Base-by-base conservation (phyloP, 2,797 vertebrate species). In the Pipistrellus nathusii region DNA sequence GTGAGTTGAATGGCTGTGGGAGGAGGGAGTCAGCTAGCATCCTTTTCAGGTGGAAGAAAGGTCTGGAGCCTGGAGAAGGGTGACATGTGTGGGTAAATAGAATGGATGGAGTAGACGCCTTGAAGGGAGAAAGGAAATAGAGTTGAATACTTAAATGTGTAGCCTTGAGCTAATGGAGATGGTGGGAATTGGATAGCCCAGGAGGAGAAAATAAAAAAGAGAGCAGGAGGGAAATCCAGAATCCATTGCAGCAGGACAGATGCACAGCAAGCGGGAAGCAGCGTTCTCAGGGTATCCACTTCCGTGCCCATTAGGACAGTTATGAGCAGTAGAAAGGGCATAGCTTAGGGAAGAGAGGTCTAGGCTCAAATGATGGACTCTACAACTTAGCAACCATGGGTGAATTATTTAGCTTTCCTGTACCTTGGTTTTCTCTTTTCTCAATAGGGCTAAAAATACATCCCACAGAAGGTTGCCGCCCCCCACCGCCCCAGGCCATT, bases 401-500 rank as follows among this genome's bases (percentile, higher is more conserved):
- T 23, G 53, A 73, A 87, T 75, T 68, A 68, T 76, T 93, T 81
- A 84, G 62, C 20, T 94, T 83, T 62, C 46, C 25, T 80, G 7
- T 51, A 66, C 23, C 23, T 85, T 20, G 46, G 18, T 86, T 73
- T 96, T 82, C n/a, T 76, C 55, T 76, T 75, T 76, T 86, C 20
- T 76, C 93, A 92, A 77, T 25, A 77, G 30, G 6, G 30, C 46
- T 72, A 85, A 80, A 93, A 87, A 77, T 27, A 46, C 3, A 87
- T 51, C 20, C 35, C 3, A 21, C 41, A 25, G 35, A 69, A 59
- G 32, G 13, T 48, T 51, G n/a, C 15, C 23, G 38, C 38, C 38
- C 38, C 18, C 21, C 48, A 3, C 48, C 48, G 53, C 53, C 21
- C 53, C 27, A 64, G 44, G 84, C 97, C 95, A 98, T 97, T 98